Percentiles rank a stretch among this genome's conserved stretches.
phyloP scores from a whole-genome alignment of 2,113 vertebrate species.

The Chamaetylas fuelleborni region DNA sequence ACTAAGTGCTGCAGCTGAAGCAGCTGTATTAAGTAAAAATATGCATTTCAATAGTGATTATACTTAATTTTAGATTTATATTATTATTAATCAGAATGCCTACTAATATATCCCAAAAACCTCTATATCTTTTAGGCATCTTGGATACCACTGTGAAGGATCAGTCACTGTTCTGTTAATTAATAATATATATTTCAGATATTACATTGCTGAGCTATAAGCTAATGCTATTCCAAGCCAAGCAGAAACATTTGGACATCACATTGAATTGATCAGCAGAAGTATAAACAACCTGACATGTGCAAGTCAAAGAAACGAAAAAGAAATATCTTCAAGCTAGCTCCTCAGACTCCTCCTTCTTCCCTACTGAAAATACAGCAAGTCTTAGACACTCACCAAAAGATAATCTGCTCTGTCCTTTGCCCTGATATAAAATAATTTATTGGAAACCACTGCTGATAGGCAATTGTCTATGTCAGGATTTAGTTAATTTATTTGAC shows the following conservation, averaged over 20 bases:
- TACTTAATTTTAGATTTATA: background rate
- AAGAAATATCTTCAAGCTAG: background rate
- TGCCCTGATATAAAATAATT: background rate
- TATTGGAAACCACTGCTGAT: background rate
- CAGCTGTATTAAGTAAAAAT: background rate
- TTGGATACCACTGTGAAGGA: background rate
- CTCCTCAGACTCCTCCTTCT: background rate
- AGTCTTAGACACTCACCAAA: background rate
- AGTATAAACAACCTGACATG: background rate
- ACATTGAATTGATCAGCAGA: background rate
- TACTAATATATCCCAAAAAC: background rate
- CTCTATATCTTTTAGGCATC: background rate
- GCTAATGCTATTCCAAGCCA: background rate
- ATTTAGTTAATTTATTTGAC: background rate
- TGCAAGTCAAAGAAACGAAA: background rate
- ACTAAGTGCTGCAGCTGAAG: background rate
- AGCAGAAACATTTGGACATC: background rate
- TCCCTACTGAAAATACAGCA: fast-evolving
- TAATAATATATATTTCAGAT: background rate
- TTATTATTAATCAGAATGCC: background rate
- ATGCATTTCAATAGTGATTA: background rate
- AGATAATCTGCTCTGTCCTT: background rate
- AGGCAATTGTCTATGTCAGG: background rate
- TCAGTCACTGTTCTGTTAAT: background rate
- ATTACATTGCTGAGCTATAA: background rate